Base-by-base conservation (phyloP, 2,888 invertebrate genomes). In the Brachycybe producta region DNA sequence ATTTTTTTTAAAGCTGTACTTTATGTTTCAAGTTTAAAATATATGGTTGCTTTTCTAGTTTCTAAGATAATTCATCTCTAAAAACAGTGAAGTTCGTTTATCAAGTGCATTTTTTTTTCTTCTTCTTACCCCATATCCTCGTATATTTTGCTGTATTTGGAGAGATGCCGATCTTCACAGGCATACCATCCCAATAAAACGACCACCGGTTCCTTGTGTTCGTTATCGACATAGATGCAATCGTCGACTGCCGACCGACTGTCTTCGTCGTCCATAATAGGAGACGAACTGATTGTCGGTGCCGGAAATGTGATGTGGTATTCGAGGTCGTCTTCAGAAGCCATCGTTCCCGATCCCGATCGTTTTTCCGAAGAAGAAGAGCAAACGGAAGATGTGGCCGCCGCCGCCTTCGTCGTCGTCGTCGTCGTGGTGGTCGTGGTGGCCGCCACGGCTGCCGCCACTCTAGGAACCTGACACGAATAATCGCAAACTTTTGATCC, bases 181-280 rank as follows among this genome's bases (percentile, higher is more conserved):
- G 84, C 84, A 44, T 82, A 81, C 84, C 84, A 84, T 30, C 84
- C 84, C 54, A 84, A 72, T 55, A 84, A 67, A 54, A 81, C 66
- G 27, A 84, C 77, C 42, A 83, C 75, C 34, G 83, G 80, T 58
- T 77, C 70, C 62, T 76, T 76, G 38, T 72, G 72, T 56, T 77
- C 76, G 58, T 75, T 72, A 3, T 34, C 50, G 50, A 75, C 71
- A 60, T 75, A 74, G 30, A 75, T 74, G 43, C 55, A 56, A 32
- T 55, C 51, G 61, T 74, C 74, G 40, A 2, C 26, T 5, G 36
- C 7, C 7, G 5, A 7, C 7, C 7, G n/a, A 5, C 5, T 5
- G 7, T 36, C 36, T 30, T 13, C 32, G 19, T 15, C 50, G 15
- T 44, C 40, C n/a, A 38, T 26, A 17, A 44, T 39, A 32, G 27